phyloP scores from a whole-genome alignment of 2,797 vertebrate genomes.

The Chaetophractus vellerosus region DNA sequence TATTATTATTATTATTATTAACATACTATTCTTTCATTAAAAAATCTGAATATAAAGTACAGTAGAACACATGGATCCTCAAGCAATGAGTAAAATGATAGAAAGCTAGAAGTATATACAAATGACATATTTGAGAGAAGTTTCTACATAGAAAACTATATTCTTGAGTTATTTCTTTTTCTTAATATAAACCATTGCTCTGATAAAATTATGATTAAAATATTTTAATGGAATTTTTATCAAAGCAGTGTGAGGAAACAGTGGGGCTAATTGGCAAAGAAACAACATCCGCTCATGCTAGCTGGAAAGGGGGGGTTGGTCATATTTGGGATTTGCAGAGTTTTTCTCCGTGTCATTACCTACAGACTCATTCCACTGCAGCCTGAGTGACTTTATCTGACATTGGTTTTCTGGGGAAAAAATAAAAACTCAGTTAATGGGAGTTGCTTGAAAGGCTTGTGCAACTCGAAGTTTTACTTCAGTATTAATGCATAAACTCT shows the following conservation, averaged over 20 bases:
- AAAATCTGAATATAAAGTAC: neutral
- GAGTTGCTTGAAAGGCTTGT: neutral
- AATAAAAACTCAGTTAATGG: neutral
- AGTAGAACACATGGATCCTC: neutral
- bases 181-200: neutral
- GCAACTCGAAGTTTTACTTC: slow-evolving; percentile 38
- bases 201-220: neutral
- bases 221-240: too few relatives aligned
- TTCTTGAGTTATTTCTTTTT: neutral
- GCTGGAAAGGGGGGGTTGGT: too few relatives aligned
- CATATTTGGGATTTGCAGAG: too few relatives aligned
- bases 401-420: too few relatives aligned
- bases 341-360: too few relatives aligned
- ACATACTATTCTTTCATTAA: neutral
- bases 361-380: too few relatives aligned
- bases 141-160: neutral
- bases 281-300: too few relatives aligned
- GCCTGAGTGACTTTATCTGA: too few relatives aligned
- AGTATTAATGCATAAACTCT: neutral
- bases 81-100: neutral
- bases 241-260: too few relatives aligned
- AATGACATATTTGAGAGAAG: neutral
- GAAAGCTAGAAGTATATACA: neutral
- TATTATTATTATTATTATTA: slow-evolving; percentile 16
- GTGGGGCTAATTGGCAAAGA: too few relatives aligned